phyloP scores from a whole-genome alignment of 2,888 invertebrate genomes.

The Muscina levida region DNA sequence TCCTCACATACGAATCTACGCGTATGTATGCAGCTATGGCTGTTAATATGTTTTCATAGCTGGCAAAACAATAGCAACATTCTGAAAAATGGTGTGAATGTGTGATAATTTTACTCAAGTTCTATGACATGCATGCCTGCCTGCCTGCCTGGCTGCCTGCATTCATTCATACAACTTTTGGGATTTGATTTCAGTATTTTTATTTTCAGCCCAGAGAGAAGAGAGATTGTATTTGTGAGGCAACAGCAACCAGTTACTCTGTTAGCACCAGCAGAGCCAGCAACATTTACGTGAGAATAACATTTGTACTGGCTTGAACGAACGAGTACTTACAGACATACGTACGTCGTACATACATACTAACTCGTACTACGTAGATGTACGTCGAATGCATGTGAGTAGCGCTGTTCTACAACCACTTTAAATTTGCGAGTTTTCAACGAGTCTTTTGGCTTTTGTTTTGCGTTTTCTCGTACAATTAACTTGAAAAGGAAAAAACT shows the following conservation, averaged over 20 bases:
- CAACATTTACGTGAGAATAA: not conserved
- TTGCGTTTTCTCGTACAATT: conserved; percentile 67
- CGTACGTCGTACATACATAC: not conserved
- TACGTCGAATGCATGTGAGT: not conserved
- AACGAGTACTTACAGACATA: not conserved
- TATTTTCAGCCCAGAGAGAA: not conserved
- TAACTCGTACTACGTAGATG: not conserved
- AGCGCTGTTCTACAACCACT: conserved; percentile 50
- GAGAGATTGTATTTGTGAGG: conserved; percentile 32
- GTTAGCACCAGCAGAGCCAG: not conserved
- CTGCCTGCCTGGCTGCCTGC: conserved; percentile 43
- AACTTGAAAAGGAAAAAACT: conserved; percentile 67
- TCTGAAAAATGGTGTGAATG: conserved; percentile 71
- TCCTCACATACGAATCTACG: not conserved
- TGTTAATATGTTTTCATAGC: too few species aligned
- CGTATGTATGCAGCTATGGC: conserved; percentile 3
- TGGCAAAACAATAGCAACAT: conserved; percentile 59
- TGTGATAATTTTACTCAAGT: conserved; percentile 71
- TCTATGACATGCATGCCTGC: conserved; percentile 66
- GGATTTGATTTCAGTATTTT: conserved; percentile 37
- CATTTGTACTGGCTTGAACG: not conserved
- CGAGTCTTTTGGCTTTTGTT: conserved; percentile 65
- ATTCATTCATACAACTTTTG: conserved; percentile 53
- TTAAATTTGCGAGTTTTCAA: conserved; percentile 63
- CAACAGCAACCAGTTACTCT: conserved; percentile 46